These are phyloP conservation scores for Leptinotarsa rubiginosa DNA, from an alignment of 2,888 invertebrate genomes.

Conservation along the genomic window DNA sequence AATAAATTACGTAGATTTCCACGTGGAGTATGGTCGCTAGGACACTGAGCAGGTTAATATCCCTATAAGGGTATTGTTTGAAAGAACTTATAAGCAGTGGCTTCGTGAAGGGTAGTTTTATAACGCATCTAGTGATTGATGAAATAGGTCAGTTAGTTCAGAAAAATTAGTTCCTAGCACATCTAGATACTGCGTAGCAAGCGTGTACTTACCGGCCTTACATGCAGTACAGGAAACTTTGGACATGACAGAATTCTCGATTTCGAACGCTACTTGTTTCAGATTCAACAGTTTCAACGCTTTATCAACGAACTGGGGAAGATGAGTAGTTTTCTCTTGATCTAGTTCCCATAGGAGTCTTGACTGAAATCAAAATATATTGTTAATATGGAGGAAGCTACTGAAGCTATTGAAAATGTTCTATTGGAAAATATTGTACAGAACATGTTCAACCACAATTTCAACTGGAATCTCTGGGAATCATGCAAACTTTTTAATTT, in stretches of 20 bases:
- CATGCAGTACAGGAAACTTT: slow-evolving; percentile 93
- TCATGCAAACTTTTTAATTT: too few species aligned
- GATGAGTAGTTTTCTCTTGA: slow-evolving; percentile 76
- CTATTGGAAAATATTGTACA: background rate
- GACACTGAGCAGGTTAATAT: too few species aligned
- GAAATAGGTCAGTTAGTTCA: too few species aligned
- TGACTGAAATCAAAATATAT: slow-evolving; percentile 53
- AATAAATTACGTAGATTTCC: too few species aligned
- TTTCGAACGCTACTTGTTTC: slow-evolving; percentile 86
- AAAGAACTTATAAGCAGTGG: too few species aligned
- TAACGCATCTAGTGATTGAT: too few species aligned
- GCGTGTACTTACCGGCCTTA: slow-evolving; percentile 74
- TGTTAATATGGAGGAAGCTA: background rate
- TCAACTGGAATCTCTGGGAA: too few species aligned
- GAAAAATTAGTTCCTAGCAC: too few species aligned
- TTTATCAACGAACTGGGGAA: slow-evolving; percentile 85
- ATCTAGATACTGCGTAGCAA: background rate
- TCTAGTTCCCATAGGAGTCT: slow-evolving; percentile 81
- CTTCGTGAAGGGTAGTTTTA: too few species aligned
- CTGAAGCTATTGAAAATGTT: background rate
- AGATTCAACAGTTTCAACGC: slow-evolving; percentile 85
- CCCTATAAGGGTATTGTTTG: too few species aligned
- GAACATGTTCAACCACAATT: background rate
- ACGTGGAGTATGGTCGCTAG: too few species aligned
- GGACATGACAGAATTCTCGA: slow-evolving; percentile 92